phyloP scores from a whole-genome alignment of 2,797 vertebrate species.

The Siniperca obscura region DNA sequence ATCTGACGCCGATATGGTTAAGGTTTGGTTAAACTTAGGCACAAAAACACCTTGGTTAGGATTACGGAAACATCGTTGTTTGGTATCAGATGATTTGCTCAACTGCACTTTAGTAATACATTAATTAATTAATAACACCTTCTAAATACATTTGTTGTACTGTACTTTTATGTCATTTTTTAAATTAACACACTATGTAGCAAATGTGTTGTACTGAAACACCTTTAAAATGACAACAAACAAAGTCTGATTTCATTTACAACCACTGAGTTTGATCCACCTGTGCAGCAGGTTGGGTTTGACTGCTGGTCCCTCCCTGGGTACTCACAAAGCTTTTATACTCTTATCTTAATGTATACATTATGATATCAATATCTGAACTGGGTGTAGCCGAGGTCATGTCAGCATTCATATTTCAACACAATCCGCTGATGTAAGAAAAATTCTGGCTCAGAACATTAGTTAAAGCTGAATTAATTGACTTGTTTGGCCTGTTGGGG shows the following conservation, averaged over 20 bases:
- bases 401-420: constrained; percentile 8
- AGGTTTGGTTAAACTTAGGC: not conserved
- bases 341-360: constrained; percentile 41
- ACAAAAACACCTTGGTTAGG: not conserved
- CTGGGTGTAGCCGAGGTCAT: not conserved
- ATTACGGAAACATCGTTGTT: not conserved
- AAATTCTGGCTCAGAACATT: not conserved
- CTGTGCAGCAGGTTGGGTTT: constrained; percentile 9
- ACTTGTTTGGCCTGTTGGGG: not conserved
- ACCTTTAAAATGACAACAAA: not conserved
- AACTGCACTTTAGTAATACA: not conserved
- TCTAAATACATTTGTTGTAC: not conserved
- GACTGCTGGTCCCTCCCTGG: constrained; percentile 40
- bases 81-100: not conserved
- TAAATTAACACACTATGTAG: not conserved
- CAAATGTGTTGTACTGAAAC: not conserved
- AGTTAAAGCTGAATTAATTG: not conserved
- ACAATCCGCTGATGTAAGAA: not conserved
- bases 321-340: constrained; percentile 39
- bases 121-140: not conserved
- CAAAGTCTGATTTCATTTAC: not conserved
- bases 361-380: not conserved
- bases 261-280: not conserved
- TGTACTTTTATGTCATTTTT: not conserved
- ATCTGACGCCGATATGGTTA: not conserved